Base-by-base conservation (phyloP, 1,140 invertebrate species). In the Trichoplusia ni region DNA sequence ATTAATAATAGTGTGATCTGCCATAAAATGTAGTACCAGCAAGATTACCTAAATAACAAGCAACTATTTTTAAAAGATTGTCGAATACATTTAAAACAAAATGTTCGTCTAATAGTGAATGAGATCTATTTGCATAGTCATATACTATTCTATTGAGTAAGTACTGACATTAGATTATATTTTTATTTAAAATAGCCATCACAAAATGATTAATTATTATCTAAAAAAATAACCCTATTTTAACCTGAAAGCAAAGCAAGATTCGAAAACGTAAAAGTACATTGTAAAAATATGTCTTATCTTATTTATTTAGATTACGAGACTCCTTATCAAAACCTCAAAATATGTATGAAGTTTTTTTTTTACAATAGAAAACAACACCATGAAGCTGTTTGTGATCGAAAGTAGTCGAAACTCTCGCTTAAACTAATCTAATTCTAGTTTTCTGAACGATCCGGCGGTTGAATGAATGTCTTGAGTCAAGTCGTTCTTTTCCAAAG, bases 391-490 rank as follows among this genome's bases (percentile, higher is more conserved):
- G n/a, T n/a, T n/a, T n/a, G n/a, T n/a, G n/a, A n/a, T n/a, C n/a
- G n/a, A n/a, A n/a, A n/a, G 33, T 29, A 64, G 5, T 42, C 13
- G 8, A 18, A 53, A 35, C 5, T 27, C 4, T 31, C 29, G 11
- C 44, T 23, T 11, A 23, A 6, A 49, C 92, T 92, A 96, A 89
- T 96, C 95, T n/a, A 96, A 92, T 85, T 95, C 94, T 37, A 96
- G 86, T 90, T 96, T 96, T 75, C 95, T 93, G 82, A 96, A 96
- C 44, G 94, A 95, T 21, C 95, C 95, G 59, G 94, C 93, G 11
- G 95, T 92, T 1, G 93, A 92, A 73, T 93, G 93, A 11, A 95
- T 89, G 59, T 94, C 92, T 64, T 94, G 93, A 42, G 92, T 93
- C 66, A 93, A 90, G 73, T 94, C 93, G 18, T 92, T 92, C 18